Evolutionary conservation across 2,797 vertebrate species (phyloP), one percentile per base, ranked within the genome.

Genomic region (Xyrichtys novacula): DNA sequence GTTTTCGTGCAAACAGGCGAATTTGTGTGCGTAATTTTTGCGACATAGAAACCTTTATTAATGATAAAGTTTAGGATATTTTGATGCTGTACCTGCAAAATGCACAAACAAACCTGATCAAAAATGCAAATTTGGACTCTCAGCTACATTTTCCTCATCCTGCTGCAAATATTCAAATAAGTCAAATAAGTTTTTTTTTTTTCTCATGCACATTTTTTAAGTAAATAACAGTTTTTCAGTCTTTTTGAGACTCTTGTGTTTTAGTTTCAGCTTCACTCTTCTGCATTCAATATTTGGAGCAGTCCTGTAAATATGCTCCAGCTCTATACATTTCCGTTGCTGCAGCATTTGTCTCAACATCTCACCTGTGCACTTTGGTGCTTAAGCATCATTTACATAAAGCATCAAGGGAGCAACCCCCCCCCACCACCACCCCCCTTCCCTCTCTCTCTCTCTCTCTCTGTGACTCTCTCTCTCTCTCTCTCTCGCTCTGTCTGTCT

Each of bases 351-450:
- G 70, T 81, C 77, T 84, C 67, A 74, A 75, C 78, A 81, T 48
- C 74, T 85, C 76, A 90, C 86, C 85, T 90, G 80, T 85, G 71
- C 85, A 75, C 81, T 80, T 79, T 74, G 68, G 75, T 61, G 80
- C 83, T 90, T 80, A 62, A 74, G 85, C 80, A 59, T 77, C 72
- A 91, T 90, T 89, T 88, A 83, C 88, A 89, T 83, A 82, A 87
- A 88, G 81, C 77, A 71, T 63, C 53, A 26, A 74, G 76, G 49
- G 70, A 80, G 67, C 66, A 31, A 65, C 67, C 14, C 28, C 12
- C 47, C 11, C 32, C 19, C 19, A 12, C 31, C 25, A 15, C 44
- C 7, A 43, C 16, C 12, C n/a, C n/a, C 46, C 19, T 12, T 10
- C 5, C 29, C 1, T 3, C 31, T 34, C 32, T 29, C 28, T 29